Conservation (phyloP, 35 echinoderm and acorn worm species). For the Acanthaster planci region DNA sequence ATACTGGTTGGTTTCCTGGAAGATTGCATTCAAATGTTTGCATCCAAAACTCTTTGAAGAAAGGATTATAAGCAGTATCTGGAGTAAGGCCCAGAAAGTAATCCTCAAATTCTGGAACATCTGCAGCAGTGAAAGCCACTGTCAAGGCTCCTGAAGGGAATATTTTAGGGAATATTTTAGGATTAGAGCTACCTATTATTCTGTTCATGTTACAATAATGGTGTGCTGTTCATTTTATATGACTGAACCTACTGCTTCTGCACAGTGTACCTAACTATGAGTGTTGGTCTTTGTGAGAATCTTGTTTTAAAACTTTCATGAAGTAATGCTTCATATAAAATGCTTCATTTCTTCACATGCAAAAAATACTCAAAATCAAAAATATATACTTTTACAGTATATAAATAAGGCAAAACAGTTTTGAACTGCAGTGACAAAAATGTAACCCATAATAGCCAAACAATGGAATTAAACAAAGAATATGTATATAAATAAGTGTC, state of each 20-base stretch:
- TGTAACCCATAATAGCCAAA: too few species aligned
- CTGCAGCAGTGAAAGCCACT: neutral
- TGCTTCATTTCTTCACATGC: too few species aligned
- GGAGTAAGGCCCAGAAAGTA: constrained; percentile 45
- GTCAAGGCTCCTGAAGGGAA: neutral
- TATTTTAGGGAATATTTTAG: neutral
- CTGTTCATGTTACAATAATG: neutral
- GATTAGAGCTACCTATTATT: neutral
- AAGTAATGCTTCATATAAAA: neutral
- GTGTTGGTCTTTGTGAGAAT: neutral
- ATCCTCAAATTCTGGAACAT: constrained; percentile 17
- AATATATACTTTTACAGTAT: too few species aligned
- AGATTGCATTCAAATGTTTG: constrained; percentile 54
- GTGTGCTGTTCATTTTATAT: neutral
- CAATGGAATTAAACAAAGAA: too few species aligned
- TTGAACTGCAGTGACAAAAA: too few species aligned
- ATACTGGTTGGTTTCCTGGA: neutral
- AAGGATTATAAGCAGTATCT: constrained; percentile 27
- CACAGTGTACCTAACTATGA: neutral
- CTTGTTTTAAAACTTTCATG: neutral
- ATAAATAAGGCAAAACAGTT: too few species aligned
- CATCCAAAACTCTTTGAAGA: constrained; percentile 57
- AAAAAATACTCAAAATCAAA: too few species aligned
- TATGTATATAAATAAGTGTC: too few species aligned
- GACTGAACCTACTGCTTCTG: neutral